Evolutionary conservation across 2,797 vertebrate genomes (phyloP), one percentile per base, ranked within the genome.

Genomic region (Siniperca undulata): DNA sequence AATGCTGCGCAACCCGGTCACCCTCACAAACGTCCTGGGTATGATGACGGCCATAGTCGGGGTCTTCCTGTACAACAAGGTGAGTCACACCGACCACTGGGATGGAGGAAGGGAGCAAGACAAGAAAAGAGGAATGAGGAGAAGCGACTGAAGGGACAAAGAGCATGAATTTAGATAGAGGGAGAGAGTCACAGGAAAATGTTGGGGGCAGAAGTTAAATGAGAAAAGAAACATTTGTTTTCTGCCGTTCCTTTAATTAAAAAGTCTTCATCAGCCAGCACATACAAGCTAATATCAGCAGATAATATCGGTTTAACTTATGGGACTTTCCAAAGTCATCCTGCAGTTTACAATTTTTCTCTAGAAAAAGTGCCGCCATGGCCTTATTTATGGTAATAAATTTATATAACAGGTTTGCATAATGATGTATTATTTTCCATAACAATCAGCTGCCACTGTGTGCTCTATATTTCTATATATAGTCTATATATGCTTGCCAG

Each of bases 1-100:
- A 10, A 97, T 99, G 97, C 96, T 99, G 70, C 97, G 97, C 80
- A 99, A 99, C 88, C 99, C 99, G 0, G 98, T 99, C 74, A 96
- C 93, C 12, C 91, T 95, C 91, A 97, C 97, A 82, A 99, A 99
- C 0, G 95, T 99, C 34, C 83, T 99, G 60, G 99, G 99, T 64
- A 99, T 99, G 99, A 96, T 99, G 97, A 98, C 98, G 0, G 99
- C 99, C 70, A 99, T 99, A 61, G 89, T 99, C 0, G 99, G 99
- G 0, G 99, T 99, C 83, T 99, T 99, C 92, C 92, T 99, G 6
- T 99, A 99, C 87, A 99, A 99, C 92, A 99, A 99, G 97, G 99
- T 97, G 34, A 92, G 94, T 77, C 22, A 42, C 7, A 22, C 34
- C 0, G 4, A 44, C 42, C 2, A 1, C 4, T 38, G 10, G 22